phyloP scores from a whole-genome alignment of 2,888 invertebrate species.

The Tortricodes alternella region DNA sequence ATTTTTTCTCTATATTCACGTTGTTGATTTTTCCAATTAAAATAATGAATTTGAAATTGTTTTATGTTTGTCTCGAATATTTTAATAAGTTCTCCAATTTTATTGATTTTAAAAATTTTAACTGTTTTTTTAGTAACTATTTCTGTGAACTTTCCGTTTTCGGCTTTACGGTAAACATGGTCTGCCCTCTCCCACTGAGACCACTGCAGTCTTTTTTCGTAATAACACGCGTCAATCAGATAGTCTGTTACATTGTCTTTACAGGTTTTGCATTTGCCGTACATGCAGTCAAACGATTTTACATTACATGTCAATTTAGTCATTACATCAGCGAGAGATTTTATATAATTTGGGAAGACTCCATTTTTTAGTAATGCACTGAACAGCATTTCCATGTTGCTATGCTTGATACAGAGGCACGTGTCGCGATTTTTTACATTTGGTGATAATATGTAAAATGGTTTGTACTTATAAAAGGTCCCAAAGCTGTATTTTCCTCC shows the following conservation, averaged over 20 bases:
- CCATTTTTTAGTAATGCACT: slow-evolving; percentile 18
- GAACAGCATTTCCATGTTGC: slow-evolving; percentile 28
- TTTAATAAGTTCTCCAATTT: slow-evolving; percentile 21
- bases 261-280: slow-evolving; percentile 1
- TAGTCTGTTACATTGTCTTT: not conserved
- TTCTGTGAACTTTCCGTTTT: slow-evolving; percentile 6
- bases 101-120: slow-evolving; percentile 29
- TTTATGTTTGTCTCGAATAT: slow-evolving; percentile 23
- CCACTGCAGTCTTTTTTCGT: slow-evolving; percentile 24
- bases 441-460: slow-evolving; percentile 32
- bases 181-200: slow-evolving; percentile 33
- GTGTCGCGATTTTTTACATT: slow-evolving; percentile 19
- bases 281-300: slow-evolving; percentile 24
- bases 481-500: slow-evolving; percentile 10
- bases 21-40: slow-evolving; percentile 35
- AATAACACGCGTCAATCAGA: not conserved
- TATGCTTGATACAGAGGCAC: slow-evolving; percentile 33
- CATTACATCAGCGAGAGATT: not conserved
- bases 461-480: slow-evolving; percentile 32
- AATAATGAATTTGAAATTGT: slow-evolving; percentile 36
- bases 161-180: slow-evolving; percentile 35
- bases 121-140: slow-evolving; percentile 18
- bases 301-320: not conserved
- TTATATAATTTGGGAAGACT: slow-evolving; percentile 4
- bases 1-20: slow-evolving; percentile 33